Evolutionary conservation across 2,113 vertebrate species (phyloP).

Genomic region (Pollimyrus isidori): DNA sequence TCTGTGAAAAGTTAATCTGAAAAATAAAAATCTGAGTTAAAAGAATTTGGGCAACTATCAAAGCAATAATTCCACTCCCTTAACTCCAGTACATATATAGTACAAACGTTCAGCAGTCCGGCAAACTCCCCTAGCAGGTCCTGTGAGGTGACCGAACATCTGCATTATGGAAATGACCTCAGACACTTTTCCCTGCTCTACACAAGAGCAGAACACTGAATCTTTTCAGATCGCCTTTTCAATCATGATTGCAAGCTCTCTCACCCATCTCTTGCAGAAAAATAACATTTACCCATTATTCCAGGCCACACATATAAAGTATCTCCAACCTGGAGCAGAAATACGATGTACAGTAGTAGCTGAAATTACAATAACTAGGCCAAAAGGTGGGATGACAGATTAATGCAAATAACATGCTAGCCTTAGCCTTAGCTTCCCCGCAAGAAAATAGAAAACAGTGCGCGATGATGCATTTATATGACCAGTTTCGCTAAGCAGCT

Average conservation of each 20-base stretch:
- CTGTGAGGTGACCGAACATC: not conserved
- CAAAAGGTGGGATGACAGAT: not conserved
- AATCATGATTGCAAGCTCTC: not conserved
- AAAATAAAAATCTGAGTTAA: not conserved
- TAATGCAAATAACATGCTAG: not conserved
- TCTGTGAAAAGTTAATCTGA: not conserved
- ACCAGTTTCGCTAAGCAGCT: slow-evolving; percentile 8
- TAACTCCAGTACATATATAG: too few species aligned
- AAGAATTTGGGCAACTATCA: not conserved
- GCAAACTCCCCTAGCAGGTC: not conserved
- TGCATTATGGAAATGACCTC: not conserved
- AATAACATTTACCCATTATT: not conserved
- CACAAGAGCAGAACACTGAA: not conserved
- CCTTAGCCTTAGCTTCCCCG: not conserved
- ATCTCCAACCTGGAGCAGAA: not conserved
- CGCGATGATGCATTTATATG: not conserved
- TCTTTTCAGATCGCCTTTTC: not conserved
- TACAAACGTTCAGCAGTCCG: not conserved
- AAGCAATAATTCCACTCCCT: not conserved
- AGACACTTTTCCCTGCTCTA: not conserved
- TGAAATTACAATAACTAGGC: not conserved
- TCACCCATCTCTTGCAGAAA: not conserved
- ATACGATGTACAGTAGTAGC: not conserved
- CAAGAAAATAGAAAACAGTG: not conserved
- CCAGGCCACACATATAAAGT: not conserved